Evolutionary conservation across 2,888 invertebrate species (phyloP).

Genomic region (Magallana nippona): DNA sequence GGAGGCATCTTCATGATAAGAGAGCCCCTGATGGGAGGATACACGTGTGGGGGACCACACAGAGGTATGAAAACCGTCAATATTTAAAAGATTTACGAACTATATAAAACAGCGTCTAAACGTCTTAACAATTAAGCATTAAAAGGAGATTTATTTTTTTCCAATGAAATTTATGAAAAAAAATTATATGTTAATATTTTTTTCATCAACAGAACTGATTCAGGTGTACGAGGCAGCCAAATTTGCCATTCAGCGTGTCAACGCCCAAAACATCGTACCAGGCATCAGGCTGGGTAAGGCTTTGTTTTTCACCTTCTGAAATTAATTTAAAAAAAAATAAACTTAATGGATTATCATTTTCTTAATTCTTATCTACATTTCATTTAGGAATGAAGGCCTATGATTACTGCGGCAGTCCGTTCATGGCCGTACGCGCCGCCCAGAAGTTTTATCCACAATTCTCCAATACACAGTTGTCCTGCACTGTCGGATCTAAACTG

Average conservation of each 20-base stretch:
- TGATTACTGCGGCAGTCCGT: constrained; percentile 67
- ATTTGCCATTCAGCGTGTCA: constrained; percentile 64
- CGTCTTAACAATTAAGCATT: too few relatives aligned
- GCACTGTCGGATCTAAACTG: constrained; percentile 54
- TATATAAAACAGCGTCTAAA: too few relatives aligned
- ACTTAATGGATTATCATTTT: too few relatives aligned
- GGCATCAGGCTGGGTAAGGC: constrained; percentile 61
- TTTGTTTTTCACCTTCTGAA: not conserved
- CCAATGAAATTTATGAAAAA: not conserved
- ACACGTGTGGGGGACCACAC: constrained; percentile 64
- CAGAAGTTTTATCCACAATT: constrained; percentile 69
- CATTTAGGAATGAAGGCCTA: constrained; percentile 71
- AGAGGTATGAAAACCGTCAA: constrained; percentile 52
- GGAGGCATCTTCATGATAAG: constrained; percentile 68
- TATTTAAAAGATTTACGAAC: not conserved
- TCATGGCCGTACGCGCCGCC: constrained; percentile 59
- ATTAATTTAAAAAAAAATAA: too few relatives aligned
- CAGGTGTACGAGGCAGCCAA: constrained; percentile 70
- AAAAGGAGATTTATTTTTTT: not conserved
- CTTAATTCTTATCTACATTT: too few relatives aligned
- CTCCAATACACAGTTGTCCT: constrained; percentile 57
- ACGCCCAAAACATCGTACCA: constrained; percentile 58
- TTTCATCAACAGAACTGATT: constrained; percentile 62
- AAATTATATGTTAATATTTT: not conserved
- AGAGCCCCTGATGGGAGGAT: constrained; percentile 50